phyloP scores from a whole-genome alignment of 2,113 vertebrate genomes.

The Galemys pyrenaicus region DNA sequence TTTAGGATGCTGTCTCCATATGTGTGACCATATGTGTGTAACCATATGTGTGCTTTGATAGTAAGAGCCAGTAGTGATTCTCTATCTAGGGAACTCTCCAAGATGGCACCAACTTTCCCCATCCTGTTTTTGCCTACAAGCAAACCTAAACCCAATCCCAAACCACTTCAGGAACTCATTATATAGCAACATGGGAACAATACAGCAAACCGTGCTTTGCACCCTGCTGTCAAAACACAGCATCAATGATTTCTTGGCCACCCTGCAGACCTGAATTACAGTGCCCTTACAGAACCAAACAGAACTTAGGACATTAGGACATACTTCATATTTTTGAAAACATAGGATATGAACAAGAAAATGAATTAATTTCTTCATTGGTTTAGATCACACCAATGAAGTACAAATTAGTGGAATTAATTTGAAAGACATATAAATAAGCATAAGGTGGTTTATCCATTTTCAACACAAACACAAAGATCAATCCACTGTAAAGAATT shows the following conservation, averaged over 20 bases:
- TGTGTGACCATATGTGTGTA: neutral
- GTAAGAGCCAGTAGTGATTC: neutral
- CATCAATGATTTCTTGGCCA: neutral
- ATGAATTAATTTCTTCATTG: neutral
- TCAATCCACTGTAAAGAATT: neutral
- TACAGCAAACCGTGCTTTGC: neutral
- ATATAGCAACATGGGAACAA: neutral
- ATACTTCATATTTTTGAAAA: neutral
- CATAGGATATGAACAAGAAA: neutral
- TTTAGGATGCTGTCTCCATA: neutral
- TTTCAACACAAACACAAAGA: neutral
- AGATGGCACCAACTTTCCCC: neutral
- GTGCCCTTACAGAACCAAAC: neutral
- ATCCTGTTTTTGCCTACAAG: neutral
- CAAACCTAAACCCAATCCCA: neutral
- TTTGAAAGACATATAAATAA: neutral
- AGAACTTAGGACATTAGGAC: neutral
- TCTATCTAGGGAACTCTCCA: neutral
- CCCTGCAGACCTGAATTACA: neutral
- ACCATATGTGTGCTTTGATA: neutral
- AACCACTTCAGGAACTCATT: neutral
- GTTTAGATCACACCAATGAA: neutral
- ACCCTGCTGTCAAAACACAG: neutral
- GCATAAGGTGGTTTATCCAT: neutral
- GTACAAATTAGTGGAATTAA: neutral